phyloP scores from a whole-genome alignment of 2,113 vertebrate genomes.

The Perca flavescens region DNA sequence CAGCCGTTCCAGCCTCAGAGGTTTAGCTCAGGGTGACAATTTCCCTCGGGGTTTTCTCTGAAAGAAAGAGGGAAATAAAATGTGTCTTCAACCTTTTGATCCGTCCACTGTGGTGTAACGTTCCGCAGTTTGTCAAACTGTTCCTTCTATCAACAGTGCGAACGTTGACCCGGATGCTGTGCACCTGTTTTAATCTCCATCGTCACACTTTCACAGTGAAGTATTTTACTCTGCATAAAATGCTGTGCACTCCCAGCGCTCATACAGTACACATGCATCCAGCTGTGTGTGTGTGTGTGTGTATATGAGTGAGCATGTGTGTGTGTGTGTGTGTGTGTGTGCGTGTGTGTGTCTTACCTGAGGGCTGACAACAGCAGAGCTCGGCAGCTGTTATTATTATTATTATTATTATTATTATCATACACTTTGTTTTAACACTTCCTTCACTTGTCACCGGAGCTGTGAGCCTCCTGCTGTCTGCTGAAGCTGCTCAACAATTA shows the following conservation, averaged over 20 bases:
- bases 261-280: neutral
- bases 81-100: neutral
- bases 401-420: neutral
- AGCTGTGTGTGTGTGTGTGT: conserved; percentile 16
- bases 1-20: neutral
- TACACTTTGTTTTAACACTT: conserved; percentile 21
- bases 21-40: neutral
- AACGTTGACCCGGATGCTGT: neutral
- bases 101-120: neutral
- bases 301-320: neutral
- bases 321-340: conserved; percentile 2
- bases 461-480: neutral
- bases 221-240: conserved; percentile 2
- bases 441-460: neutral
- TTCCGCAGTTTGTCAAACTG: neutral
- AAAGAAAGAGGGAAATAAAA: no score
- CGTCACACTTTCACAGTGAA: conserved; percentile 5
- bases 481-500: neutral
- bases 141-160: no score
- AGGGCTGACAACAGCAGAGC: conserved; percentile 29
- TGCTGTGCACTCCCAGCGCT: neutral
- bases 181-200: neutral
- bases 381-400: conserved; percentile 17
- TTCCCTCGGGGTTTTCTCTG: no score
- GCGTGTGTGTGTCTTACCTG: conserved; percentile 23